Base-by-base conservation (phyloP, 1,140 invertebrate species). In the Drosophila nebulosa region DNA sequence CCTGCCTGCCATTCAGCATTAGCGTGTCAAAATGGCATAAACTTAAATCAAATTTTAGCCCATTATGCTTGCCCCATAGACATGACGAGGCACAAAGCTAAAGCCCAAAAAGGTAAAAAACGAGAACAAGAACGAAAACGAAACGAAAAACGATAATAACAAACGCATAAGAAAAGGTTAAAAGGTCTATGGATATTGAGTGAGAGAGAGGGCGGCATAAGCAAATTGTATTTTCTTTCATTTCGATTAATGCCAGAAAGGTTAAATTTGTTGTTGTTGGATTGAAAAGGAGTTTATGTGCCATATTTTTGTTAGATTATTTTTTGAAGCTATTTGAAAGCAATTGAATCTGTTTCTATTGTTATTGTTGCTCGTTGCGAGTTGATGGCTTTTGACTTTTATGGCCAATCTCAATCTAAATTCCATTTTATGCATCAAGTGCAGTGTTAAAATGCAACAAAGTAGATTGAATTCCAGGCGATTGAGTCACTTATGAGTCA, bases 21-120 rank as follows among this genome's bases (percentile, higher is more conserved):
- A 72, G 81, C 81, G 81, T 86, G 81, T 78, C 81, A 72, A 75
- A 78, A 60, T 69, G 83, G 71, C 74, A 86, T 86, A 80, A 88
- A 81, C 78, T 71, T 66, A 88, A 85, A 86, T 86, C 83, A 88
- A 78, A 77, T 86, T 85, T 77, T 52, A 50, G 73, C 52, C 67
- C 81, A 67, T 77, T 67, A 83, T 61, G 80, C 52, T 78, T 80
- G 66, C 42, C 53, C 77, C 39, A 69, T 36, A 70, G 81, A 84
- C 81, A 80, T 86, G 76, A 63, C 64, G 16, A 18, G 51, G n/a
- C 51, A 53, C 22, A 24, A 32, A 32, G 27, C 18, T 6, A 26
- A 26, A n/a, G n/a, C n/a, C n/a, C 22, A 52, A 52, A 53, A 30
- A 50, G 7, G 16, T 3, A 30, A 30, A 55, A 55, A 22, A 46